Conservation (phyloP, 37 sponge, comb jelly and placozoan species). For the Bolinopsis microptera region DNA sequence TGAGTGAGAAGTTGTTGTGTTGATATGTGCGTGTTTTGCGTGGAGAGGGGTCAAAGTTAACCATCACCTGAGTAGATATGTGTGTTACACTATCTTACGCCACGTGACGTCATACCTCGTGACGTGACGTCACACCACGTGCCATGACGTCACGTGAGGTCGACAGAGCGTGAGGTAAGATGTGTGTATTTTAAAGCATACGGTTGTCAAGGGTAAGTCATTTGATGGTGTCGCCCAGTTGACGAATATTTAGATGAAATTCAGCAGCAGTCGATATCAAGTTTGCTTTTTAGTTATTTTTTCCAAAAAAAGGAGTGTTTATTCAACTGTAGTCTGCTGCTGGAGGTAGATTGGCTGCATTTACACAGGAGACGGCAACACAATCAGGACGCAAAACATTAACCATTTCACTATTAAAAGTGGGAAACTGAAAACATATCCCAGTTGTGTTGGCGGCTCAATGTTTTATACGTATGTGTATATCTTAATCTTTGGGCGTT, state of each 20-base stretch:
- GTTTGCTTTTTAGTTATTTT: background rate
- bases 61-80: background rate
- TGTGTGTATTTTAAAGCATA: background rate
- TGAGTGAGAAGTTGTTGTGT: background rate
- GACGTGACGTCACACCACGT: background rate
- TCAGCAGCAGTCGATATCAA: background rate
- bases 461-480: background rate
- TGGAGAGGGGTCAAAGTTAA: background rate
- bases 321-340: background rate
- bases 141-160: background rate
- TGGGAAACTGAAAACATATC: no score
- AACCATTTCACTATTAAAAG: no score
- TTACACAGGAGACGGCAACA: background rate
- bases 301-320: background rate
- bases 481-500: background rate
- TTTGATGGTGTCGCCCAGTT: background rate
- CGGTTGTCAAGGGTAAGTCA: background rate
- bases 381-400: no score
- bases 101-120: background rate
- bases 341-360: background rate
- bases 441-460: background rate
- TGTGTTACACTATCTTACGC: background rate
- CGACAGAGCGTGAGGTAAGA: background rate
- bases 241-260: background rate
- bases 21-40: background rate